phyloP scores from a whole-genome alignment of 2,113 vertebrate species.

The Oryzias woworae region DNA sequence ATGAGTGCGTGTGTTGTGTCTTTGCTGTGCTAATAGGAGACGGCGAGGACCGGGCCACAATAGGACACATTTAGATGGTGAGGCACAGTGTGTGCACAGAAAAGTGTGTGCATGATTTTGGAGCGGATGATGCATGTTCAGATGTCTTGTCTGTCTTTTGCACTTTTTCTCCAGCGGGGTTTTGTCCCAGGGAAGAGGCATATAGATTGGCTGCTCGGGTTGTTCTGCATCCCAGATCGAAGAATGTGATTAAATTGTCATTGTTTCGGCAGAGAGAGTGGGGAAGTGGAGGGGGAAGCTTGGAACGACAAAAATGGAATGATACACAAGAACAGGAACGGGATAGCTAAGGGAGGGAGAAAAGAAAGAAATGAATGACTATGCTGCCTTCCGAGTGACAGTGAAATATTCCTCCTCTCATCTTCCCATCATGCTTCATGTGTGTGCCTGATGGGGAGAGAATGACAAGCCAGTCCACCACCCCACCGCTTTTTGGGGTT shows the following conservation, averaged over 20 bases:
- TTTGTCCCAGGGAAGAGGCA: constrained; percentile 64
- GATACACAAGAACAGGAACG: constrained; percentile 39
- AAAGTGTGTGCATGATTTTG: constrained; percentile 32
- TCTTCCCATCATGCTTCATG: constrained; percentile 88
- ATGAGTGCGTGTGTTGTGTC: constrained; percentile 49
- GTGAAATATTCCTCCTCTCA: constrained; percentile 95
- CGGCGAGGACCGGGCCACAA: constrained; percentile 59
- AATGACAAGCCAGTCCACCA: constrained; percentile 73
- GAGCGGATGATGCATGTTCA: constrained; percentile 47
- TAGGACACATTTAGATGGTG: constrained; percentile 71
- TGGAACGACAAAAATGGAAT: constrained; percentile 39
- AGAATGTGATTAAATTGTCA: constrained; percentile 93
- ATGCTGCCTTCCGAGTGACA: constrained; percentile 84
- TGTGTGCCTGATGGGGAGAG: constrained; percentile 77
- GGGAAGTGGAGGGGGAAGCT: not conserved
- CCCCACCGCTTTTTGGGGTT: not conserved
- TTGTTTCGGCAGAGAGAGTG: constrained; percentile 79
- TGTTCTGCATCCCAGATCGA: constrained; percentile 82
- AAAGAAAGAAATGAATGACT: constrained; percentile 89
- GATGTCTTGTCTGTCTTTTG: constrained; percentile 34
- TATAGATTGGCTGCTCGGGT: constrained; percentile 70
- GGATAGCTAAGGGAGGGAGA: constrained; percentile 57
- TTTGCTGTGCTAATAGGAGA: constrained; percentile 66
- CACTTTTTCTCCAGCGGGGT: constrained; percentile 56
- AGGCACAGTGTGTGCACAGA: constrained; percentile 32